Evolutionary conservation across 2,888 invertebrate genomes (phyloP), one percentile per base, ranked within the genome.

Genomic region (Marronus borbonicus): DNA sequence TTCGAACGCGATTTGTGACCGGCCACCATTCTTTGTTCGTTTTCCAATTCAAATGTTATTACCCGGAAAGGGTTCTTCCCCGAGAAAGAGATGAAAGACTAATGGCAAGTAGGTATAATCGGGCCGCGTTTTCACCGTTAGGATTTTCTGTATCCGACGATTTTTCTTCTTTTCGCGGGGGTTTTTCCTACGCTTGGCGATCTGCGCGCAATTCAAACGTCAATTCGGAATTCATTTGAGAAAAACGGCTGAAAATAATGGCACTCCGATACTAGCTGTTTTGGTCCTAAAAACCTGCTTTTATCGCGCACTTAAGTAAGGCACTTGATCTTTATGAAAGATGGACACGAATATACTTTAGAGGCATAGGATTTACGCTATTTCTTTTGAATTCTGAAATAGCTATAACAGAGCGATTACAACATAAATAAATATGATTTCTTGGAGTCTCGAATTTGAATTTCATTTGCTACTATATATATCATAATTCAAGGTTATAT

Each of bases 11-110:
- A 74, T 74, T 74, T 74, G 72, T 44, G 72, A 74, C 72, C 60
- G 60, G 44, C 60, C 44, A 49, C 14, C 60, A 36, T 24, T 50
- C 72, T 74, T 74, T 60, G 72, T 74, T 74, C 72, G 44, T 60
- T 74, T 68, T 74, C 60, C 72, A 74, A 74, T 74, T 74, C 72
- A 74, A 74, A 74, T 74, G 72, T 74, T 74, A 74, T 74, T 74
- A 74, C 72, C 72, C 72, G 72, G 62, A 74, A 74, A 60, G 58
- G 60, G 60, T 74, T 74, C 72, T 60, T 28, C 58, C 39, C 24
- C 60, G 60, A 39, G 60, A 60, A 60, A 44, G 60, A 74, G 62
- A 74, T n/a, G 72, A 74, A 72, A 58, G 58, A 74, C 72, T 74
- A 74, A 74, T 74, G 72, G 72, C 39, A 60, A 74, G 72, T 74